Conservation (phyloP, 1,140 invertebrate species). For the Drosophila nebulosa region DNA sequence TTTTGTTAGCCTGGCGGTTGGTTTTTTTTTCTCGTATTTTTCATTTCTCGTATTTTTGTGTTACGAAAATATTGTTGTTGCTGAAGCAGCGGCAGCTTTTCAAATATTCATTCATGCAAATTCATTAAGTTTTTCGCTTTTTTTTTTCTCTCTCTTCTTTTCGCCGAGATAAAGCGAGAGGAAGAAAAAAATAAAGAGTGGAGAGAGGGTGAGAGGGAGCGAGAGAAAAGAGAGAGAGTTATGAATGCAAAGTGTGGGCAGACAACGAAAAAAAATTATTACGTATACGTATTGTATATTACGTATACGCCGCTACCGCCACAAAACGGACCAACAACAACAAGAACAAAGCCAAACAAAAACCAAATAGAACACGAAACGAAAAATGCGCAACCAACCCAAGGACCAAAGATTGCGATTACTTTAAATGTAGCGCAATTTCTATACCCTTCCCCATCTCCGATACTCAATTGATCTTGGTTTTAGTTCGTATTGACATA, state of each 20-base stretch:
- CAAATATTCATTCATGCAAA: constrained; percentile 67
- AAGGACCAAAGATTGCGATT: too few species aligned
- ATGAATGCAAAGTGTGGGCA: constrained; percentile 51
- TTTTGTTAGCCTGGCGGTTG: neutral
- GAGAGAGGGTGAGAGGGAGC: neutral
- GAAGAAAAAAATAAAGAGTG: neutral
- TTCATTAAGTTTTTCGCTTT: constrained; percentile 50
- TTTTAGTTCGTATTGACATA: too few species aligned
- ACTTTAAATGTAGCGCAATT: too few species aligned
- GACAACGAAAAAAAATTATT: constrained; percentile 39
- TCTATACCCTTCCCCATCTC: too few species aligned
- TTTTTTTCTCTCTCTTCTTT: neutral
- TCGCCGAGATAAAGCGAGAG: neutral
- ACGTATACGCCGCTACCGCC: constrained; percentile 49
- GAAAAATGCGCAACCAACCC: neutral
- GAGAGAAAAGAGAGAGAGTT: constrained; percentile 11
- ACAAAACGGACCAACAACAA: constrained; percentile 1
- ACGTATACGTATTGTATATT: constrained; percentile 41
- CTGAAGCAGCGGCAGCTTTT: constrained; percentile 47
- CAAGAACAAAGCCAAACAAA: too few species aligned
- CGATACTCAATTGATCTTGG: too few species aligned
- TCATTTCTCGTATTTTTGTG: constrained; percentile 8
- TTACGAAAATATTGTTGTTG: constrained; percentile 38
- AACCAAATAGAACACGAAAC: neutral
- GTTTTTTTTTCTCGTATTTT: neutral